Conservation (phyloP, 1,140 invertebrate genomes). For the Drosophila watanabei region DNA sequence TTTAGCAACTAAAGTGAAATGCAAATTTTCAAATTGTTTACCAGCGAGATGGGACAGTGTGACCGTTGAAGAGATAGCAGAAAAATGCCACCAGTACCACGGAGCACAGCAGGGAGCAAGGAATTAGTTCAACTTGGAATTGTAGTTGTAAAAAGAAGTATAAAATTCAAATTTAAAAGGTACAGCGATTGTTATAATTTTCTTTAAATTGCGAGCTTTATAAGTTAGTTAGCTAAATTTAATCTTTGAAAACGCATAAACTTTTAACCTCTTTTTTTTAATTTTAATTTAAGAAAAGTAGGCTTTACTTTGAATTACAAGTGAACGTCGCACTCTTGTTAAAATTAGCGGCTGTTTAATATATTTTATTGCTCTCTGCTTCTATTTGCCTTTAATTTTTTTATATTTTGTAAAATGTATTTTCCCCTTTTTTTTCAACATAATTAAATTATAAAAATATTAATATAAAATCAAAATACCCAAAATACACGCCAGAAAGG, state of each 20-base stretch:
- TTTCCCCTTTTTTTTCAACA: too few species aligned
- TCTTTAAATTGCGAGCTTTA: too few species aligned
- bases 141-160: not conserved
- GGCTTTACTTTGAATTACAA: too few species aligned
- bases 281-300: too few species aligned
- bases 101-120: not conserved
- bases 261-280: not conserved
- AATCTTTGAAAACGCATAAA: not conserved
- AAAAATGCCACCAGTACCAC: not conserved
- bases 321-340: too few species aligned
- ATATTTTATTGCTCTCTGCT: not conserved
- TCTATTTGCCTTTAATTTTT: not conserved
- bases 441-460: not conserved
- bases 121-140: not conserved
- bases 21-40: slow-evolving; percentile 54
- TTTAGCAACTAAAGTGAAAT: slow-evolving; percentile 21
- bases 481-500: not conserved
- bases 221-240: too few species aligned
- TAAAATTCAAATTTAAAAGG: not conserved
- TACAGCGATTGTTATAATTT: too few species aligned
- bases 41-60: slow-evolving; percentile 6
- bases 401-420: too few species aligned
- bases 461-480: not conserved
- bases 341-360: rapidly evolving
- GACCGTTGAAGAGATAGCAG: not conserved